Conservation (phyloP, 2,797 vertebrate genomes). For the Chelidonichthys spinosus region DNA sequence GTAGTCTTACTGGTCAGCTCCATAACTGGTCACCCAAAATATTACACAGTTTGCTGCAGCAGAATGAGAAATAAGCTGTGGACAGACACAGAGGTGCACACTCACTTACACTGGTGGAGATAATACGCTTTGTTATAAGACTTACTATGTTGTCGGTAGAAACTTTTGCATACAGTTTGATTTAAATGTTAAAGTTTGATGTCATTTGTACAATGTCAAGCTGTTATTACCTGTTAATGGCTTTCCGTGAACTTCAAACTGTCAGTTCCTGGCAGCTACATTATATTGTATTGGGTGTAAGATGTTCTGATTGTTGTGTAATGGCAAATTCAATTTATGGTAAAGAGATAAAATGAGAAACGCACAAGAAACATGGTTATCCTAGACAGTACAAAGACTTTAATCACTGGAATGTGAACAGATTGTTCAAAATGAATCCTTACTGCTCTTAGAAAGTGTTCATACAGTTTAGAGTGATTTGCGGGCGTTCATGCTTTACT, state of each 20-base stretch:
- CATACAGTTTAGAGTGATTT: slow-evolving; percentile 38
- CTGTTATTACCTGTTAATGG: neutral
- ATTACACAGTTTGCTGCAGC: neutral
- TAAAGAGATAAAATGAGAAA: slow-evolving; percentile 36
- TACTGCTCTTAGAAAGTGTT: slow-evolving; percentile 44
- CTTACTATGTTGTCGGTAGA: neutral
- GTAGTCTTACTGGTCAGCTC: neutral
- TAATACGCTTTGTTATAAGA: slow-evolving; percentile 2
- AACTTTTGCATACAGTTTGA: neutral
- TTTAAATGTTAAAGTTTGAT: neutral
- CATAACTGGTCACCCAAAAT: neutral
- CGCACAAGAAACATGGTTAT: slow-evolving; percentile 33
- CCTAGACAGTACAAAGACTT: slow-evolving; percentile 4
- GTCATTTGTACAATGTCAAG: neutral
- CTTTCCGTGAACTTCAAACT: neutral
- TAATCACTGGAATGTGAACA: slow-evolving; percentile 41
- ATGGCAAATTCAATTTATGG: slow-evolving; percentile 44
- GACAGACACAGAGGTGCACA: neutral
- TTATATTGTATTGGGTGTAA: slow-evolving; percentile 6
- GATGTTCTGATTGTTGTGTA: slow-evolving; percentile 24
- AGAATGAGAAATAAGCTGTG: neutral
- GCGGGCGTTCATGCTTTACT: slow-evolving; percentile 32
- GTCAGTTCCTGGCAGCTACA: neutral
- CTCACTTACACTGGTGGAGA: neutral
- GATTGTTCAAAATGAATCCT: slow-evolving; percentile 46